Percentiles rank a stretch among this genome's conserved stretches.
Conservation (phyloP, 2,888 invertebrate species). For the Chloroclystis v-ata region DNA sequence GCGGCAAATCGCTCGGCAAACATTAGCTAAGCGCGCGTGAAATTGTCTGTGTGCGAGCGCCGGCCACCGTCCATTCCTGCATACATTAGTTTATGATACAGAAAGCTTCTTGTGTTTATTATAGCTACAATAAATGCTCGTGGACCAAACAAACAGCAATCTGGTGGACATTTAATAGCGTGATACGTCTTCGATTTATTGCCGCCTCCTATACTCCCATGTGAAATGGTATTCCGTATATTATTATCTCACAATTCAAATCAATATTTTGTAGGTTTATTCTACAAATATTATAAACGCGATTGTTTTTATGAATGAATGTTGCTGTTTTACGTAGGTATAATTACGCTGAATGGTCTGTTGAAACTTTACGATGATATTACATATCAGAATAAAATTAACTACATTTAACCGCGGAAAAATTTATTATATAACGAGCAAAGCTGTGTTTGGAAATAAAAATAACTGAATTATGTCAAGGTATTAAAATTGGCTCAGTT, state of each 20-base stretch:
- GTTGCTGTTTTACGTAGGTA: background rate
- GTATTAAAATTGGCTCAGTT: too few relatives aligned
- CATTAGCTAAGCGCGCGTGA: conserved; percentile 69
- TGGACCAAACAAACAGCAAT: conserved; percentile 32
- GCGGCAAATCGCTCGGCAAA: conserved; percentile 67
- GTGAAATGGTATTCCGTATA: conserved; percentile 24
- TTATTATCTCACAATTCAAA: conserved; percentile 17
- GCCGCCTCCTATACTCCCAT: conserved; percentile 28
- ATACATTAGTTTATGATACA: conserved; percentile 48
- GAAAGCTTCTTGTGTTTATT: conserved; percentile 42
- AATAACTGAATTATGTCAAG: too few relatives aligned
- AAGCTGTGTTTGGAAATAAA: too few relatives aligned
- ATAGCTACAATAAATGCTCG: conserved; percentile 33
- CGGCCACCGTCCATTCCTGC: conserved; percentile 46
- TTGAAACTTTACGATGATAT: too few relatives aligned
- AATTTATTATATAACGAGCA: too few relatives aligned
- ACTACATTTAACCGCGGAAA: too few relatives aligned
- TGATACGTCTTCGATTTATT: conserved; percentile 28
- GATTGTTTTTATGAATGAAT: background rate
- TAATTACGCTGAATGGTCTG: too few relatives aligned
- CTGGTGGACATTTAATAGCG: conserved; percentile 28
- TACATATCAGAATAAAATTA: too few relatives aligned
- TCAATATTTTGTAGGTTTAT: conserved; percentile 7
- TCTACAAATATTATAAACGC: background rate
- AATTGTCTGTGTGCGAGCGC: conserved; percentile 55